phyloP scores from a whole-genome alignment of 2,113 vertebrate species.

The Tamias sibiricus region DNA sequence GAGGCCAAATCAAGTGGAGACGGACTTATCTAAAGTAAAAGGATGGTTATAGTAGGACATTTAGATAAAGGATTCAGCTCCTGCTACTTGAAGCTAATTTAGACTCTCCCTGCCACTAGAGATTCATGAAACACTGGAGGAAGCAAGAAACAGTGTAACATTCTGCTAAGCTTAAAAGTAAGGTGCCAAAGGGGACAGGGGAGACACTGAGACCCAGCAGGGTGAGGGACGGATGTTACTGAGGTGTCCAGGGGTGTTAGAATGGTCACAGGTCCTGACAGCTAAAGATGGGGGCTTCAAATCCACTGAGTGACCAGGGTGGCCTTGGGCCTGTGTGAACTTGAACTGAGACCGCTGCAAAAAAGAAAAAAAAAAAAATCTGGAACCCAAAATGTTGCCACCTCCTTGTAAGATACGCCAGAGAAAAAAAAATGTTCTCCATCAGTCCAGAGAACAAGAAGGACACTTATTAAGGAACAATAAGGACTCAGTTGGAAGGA shows the following conservation, averaged over 20 bases:
- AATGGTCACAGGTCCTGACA: not conserved
- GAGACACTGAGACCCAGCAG: too few relatives aligned
- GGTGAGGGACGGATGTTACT: accelerated
- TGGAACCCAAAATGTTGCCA: not conserved
- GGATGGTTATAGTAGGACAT: not conserved
- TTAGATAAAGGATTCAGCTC: not conserved
- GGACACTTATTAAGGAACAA: not conserved
- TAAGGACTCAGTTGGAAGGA: not conserved
- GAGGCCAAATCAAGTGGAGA: not conserved
- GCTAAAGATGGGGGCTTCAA: too few relatives aligned
- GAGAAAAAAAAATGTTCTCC: not conserved
- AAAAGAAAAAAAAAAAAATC: not conserved
- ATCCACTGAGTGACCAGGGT: not conserved
- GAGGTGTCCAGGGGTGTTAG: not conserved
- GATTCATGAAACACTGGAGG: not conserved
- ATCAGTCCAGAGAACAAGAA: not conserved
- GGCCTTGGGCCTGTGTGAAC: too few relatives aligned
- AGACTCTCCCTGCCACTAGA: not conserved
- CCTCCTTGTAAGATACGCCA: accelerated
- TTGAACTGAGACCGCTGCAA: not conserved
- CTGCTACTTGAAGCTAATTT: not conserved
- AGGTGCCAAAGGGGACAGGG: not conserved
- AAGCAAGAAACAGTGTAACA: not conserved
- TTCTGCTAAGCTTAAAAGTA: not conserved
- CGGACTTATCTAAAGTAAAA: not conserved